A percentile compares a stretch with the other conserved stretches of the same genome.
These are phyloP conservation scores for Umimayanthus chanpuru DNA, from an alignment of 92 coral and sea anemone species.

Conservation along the genomic window DNA sequence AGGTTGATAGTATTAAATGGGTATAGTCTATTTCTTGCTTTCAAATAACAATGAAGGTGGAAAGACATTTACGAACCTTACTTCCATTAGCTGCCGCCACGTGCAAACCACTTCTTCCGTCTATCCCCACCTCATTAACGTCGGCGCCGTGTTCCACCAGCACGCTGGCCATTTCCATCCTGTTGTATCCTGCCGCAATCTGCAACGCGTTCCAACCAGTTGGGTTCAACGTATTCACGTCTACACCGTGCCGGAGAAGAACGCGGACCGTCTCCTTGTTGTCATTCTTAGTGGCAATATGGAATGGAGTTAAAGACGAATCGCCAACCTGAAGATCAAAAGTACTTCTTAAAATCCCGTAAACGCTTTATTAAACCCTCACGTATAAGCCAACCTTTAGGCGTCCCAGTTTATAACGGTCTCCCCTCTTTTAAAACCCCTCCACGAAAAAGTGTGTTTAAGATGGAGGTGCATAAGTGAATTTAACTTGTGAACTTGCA, in stretches of 20 bases:
- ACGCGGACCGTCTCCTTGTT: constrained; percentile 30
- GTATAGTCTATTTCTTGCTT: background rate
- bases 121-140: constrained; percentile 8
- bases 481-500: too few species aligned
- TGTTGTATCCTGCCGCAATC: constrained; percentile 26
- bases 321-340: constrained; percentile 28
- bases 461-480: too few species aligned
- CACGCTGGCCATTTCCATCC: constrained; percentile 17
- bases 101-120: constrained; percentile 38
- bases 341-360: background rate
- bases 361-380: too few species aligned
- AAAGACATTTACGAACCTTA: background rate
- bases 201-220: constrained; percentile 33
- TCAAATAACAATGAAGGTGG: too few species aligned
- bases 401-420: too few species aligned
- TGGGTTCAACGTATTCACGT: background rate
- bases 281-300: constrained; percentile 28
- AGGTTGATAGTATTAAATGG: too few species aligned
- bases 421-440: too few species aligned
- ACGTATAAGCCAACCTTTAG: too few species aligned
- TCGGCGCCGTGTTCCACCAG: constrained; percentile 37
- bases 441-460: too few species aligned
- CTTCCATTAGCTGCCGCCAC: constrained; percentile 14
- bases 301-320: constrained; percentile 34
- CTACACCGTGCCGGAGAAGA: constrained; percentile 30